These are phyloP conservation scores for Chinchilla lanigera DNA, from an alignment of 2,113 vertebrate genomes.

Conservation along the genomic window DNA sequence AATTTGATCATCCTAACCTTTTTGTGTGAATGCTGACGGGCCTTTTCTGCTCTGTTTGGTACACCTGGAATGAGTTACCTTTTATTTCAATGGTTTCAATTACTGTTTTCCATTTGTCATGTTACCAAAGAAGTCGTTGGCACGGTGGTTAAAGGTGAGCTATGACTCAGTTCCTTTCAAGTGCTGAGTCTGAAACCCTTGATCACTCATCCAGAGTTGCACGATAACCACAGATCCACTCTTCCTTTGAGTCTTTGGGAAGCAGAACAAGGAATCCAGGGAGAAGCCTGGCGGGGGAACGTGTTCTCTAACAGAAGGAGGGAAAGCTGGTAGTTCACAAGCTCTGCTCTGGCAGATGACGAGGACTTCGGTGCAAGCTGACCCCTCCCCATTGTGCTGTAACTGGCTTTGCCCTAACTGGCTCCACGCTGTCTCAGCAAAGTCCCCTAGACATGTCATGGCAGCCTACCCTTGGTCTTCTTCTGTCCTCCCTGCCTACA, in stretches of 20 bases:
- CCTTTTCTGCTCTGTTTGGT: conserved; percentile 40
- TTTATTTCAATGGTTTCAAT: conserved; percentile 31
- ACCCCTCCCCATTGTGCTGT: background rate
- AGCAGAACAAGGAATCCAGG: background rate
- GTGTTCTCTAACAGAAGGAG: conserved; percentile 36
- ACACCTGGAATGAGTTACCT: conserved; percentile 49
- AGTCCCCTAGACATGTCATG: conserved; percentile 41
- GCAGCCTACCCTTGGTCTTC: conserved; percentile 39
- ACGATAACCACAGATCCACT: background rate
- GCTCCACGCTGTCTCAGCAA: conserved; percentile 8
- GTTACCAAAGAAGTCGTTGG: conserved; percentile 31
- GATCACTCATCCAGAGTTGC: background rate
- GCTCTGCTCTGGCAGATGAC: background rate
- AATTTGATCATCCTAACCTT: conserved; percentile 13
- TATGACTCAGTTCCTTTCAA: conserved; percentile 55
- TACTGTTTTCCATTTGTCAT: conserved; percentile 37
- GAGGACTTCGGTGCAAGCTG: conserved; percentile 25
- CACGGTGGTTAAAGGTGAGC: background rate
- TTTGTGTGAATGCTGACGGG: conserved; percentile 6
- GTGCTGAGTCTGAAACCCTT: conserved; percentile 24
- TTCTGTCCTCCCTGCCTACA: conserved; percentile 43
- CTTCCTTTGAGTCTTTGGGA: background rate
- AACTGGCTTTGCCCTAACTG: background rate
- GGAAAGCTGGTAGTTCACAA: conserved; percentile 5
- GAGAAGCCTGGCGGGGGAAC: background rate